Base-by-base conservation (phyloP, 2,888 invertebrate species). In the Drosophila leonis region DNA sequence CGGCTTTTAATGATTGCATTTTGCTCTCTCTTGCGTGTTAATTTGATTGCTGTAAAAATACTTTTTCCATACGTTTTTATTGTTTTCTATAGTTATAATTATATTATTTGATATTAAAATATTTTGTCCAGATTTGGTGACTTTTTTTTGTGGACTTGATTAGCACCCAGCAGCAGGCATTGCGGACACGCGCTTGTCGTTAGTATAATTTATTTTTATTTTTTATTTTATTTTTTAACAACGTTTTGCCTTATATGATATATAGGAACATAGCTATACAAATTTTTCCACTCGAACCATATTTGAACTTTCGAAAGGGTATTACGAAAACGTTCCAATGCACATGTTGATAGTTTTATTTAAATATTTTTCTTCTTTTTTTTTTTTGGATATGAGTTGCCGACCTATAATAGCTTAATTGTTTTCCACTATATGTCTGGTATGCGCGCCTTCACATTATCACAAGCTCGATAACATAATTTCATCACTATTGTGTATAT, bases 1-100 rank as follows among this genome's bases (percentile, higher is more conserved):
- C 91, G 69, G 92, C 89, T 86, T 93, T 94, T 57, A 91, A 70
- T 24, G 92, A 91, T 74, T 92, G 93, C 92, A 93, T 92, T 35
- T 68, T 81, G 65, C 8, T 54, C 24, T 48, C 35, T 29, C 15
- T 35, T 59, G 65, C 29, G 46, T 42, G 33, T 39, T 27, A 51
- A 20, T 42, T 52, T 15, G 31, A 37, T 49, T 60, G 24, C 18
- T 52, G 24, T 57, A 12, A n/a, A n/a, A n/a, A n/a, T n/a, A n/a
- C n/a, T n/a, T n/a, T n/a, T n/a, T n/a, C n/a, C n/a, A 10, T 13
- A 37, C 13, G 24, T 18, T 29, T 35, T 15, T 37, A 51, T 13
- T 49, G 29, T 56, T 57, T 41, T 52, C 7, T 35, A 20, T 54
- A 27, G 12, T 54, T n/a, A 18, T 29, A 12, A 29, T 24, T 57